phyloP scores from a whole-genome alignment of 2,888 invertebrate genomes.

The Tinea semifulvella region DNA sequence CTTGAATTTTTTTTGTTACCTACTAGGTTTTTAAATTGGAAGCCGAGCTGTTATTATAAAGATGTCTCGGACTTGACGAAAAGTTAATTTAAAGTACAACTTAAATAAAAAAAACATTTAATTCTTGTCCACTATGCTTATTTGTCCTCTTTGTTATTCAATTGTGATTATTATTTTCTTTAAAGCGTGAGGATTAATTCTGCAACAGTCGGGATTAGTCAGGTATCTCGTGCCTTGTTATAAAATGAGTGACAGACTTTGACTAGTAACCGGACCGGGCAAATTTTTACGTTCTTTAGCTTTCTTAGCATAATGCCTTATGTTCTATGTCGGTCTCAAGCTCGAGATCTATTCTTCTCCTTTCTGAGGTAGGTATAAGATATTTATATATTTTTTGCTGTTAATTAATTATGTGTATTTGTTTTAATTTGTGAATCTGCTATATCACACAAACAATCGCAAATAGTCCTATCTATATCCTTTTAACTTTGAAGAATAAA shows the following conservation, averaged over 20 bases:
- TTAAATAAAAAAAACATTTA: conserved; percentile 50
- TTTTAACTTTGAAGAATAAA: no score
- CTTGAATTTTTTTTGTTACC: no score
- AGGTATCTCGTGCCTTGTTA: conserved; percentile 43
- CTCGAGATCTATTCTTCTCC: no score
- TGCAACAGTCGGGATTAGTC: conserved; percentile 27
- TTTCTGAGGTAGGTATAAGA: no score
- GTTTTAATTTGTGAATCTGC: no score
- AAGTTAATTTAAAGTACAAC: conserved; percentile 58
- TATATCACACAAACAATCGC: no score
- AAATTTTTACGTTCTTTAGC: conserved; percentile 13
- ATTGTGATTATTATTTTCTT: conserved; percentile 31
- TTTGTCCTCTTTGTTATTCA: conserved; percentile 32
- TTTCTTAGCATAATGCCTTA: conserved; percentile 15
- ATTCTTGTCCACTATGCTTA: conserved; percentile 44
- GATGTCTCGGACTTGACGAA: conserved; percentile 35
- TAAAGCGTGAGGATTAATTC: conserved; percentile 39
- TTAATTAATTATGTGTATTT: no score
- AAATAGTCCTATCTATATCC: no score
- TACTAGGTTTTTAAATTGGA: no score
- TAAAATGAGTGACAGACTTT: conserved; percentile 52
- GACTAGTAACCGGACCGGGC: conserved; percentile 26
- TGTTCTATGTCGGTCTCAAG: no score
- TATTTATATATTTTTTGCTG: no score
- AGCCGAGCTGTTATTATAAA: conserved; percentile 8